A percentile compares a stretch with the other conserved stretches of the same genome.
phyloP scores from a whole-genome alignment of 1,140 invertebrate species.

The Musca domestica region DNA sequence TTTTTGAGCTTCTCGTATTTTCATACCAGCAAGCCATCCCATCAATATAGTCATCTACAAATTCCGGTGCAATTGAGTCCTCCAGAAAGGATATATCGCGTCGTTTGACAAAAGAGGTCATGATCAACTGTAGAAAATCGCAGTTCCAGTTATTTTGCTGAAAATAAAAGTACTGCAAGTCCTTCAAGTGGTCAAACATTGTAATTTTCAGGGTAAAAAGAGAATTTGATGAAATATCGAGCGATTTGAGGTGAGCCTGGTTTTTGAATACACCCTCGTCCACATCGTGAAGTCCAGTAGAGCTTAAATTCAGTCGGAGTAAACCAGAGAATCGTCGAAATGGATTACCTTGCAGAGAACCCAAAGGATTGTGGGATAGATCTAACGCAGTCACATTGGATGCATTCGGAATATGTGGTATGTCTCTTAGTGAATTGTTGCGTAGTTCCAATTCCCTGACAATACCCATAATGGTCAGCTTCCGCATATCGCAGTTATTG shows the following conservation, averaged over 20 bases:
- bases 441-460: conserved; percentile 43
- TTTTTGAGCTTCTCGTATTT: conserved; percentile 42
- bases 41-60: conserved; percentile 50
- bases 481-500: conserved; percentile 44
- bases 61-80: conserved; percentile 42
- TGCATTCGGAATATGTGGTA: conserved; percentile 44
- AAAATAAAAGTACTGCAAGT: conserved; percentile 51
- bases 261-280: conserved; percentile 48
- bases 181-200: conserved; percentile 46
- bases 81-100: conserved; percentile 48
- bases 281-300: conserved; percentile 39
- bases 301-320: conserved; percentile 40
- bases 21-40: conserved; percentile 52
- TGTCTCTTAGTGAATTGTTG: conserved; percentile 46
- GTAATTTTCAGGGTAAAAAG: conserved; percentile 42
- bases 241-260: conserved; percentile 40
- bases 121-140: conserved; percentile 47
- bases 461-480: conserved; percentile 38
- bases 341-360: conserved; percentile 42
- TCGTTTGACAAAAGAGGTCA: conserved; percentile 47
- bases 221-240: conserved; percentile 45
- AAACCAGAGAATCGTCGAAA: conserved; percentile 40
- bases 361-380: conserved; percentile 45
- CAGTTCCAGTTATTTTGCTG: conserved; percentile 52
- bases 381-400: conserved; percentile 43